Conservation (phyloP, 2,113 vertebrate species). For the Chamaetylas fuelleborni region DNA sequence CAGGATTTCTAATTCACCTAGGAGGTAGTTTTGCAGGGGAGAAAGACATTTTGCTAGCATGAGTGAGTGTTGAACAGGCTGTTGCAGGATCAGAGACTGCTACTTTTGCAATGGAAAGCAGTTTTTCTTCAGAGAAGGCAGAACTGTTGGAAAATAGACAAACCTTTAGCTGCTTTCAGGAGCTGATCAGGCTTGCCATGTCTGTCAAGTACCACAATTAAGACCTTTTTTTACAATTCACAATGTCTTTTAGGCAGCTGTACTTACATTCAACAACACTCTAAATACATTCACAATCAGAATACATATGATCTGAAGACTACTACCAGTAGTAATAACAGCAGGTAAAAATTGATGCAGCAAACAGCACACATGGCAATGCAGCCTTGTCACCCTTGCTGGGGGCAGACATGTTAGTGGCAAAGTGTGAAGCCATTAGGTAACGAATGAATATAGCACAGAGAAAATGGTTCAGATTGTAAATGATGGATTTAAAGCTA, state of each 20-base stretch:
- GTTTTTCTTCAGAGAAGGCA: slow-evolving; percentile 39
- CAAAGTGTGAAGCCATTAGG: neutral
- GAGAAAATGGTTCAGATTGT: neutral
- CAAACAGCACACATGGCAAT: neutral
- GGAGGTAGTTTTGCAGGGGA: neutral
- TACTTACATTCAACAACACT: neutral
- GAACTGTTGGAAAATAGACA: slow-evolving; percentile 6
- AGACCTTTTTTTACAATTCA: neutral
- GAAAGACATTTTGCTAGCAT: neutral
- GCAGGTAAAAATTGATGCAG: neutral
- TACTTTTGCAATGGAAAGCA: neutral
- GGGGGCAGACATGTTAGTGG: neutral
- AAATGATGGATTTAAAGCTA: neutral
- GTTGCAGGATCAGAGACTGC: neutral
- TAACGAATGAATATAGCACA: neutral
- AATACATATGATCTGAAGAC: neutral
- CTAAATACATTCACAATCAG: neutral
- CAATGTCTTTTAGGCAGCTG: neutral
- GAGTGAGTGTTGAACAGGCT: neutral
- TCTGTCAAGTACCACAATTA: neutral
- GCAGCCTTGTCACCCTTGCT: neutral
- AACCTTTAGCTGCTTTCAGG: slow-evolving; percentile 49
- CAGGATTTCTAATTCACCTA: neutral
- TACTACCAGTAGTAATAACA: neutral
- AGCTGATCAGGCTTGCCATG: neutral